Conservation (phyloP, 1,140 invertebrate genomes). For the Acyrthosiphon pisum region DNA sequence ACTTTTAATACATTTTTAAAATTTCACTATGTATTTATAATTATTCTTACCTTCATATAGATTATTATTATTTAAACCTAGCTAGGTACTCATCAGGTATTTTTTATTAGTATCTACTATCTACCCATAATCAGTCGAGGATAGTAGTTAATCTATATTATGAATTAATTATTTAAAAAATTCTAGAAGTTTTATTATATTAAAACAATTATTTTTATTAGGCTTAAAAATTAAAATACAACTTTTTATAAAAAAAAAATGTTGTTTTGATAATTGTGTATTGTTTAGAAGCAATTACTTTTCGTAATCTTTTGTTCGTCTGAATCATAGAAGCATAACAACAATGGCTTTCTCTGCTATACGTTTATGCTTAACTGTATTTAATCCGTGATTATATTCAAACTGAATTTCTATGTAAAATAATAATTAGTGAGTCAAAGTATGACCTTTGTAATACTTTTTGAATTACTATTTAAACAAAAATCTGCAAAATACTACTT, state of each 20-base stretch:
- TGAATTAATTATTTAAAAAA: not conserved
- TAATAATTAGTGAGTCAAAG: not conserved
- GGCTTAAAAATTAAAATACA: not conserved
- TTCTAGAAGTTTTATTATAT: not conserved
- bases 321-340: conserved; percentile 44
- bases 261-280: not conserved
- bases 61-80: no score
- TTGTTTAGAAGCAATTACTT: conserved; percentile 12
- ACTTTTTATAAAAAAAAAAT: not conserved
- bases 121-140: not conserved
- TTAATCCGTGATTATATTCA: not conserved
- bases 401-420: not conserved
- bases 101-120: no score
- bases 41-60: no score
- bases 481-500: not conserved
- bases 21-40: no score
- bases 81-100: no score
- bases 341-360: conserved; percentile 11
- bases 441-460: not conserved
- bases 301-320: conserved; percentile 6
- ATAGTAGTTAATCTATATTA: not conserved
- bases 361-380: not conserved
- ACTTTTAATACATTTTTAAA: no score
- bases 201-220: not conserved
- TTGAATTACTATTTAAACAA: not conserved